Conservation (phyloP, 2,113 vertebrate genomes). For the Turdus rufiventris region DNA sequence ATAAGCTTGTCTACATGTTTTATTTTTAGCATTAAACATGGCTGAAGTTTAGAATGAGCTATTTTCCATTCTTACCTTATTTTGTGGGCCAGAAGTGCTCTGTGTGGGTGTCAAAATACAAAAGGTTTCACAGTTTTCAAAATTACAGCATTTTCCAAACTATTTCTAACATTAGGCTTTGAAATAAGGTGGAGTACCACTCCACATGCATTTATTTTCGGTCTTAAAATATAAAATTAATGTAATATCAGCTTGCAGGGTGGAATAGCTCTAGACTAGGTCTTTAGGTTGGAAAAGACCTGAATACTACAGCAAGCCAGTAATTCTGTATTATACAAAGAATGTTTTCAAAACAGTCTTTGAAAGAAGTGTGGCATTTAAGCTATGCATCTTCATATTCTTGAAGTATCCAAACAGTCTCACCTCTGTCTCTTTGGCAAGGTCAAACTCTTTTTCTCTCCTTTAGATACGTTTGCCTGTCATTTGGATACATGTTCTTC, state of each 20-base stretch:
- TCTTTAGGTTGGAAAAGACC: background rate
- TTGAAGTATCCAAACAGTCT: background rate
- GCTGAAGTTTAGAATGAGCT: background rate
- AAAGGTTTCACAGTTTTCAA: background rate
- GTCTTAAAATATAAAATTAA: background rate
- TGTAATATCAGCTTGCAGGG: background rate
- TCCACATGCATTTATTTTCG: background rate
- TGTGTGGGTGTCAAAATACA: background rate
- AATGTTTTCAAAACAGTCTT: background rate
- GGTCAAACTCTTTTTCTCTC: background rate
- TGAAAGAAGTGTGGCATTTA: background rate
- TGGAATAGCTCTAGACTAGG: background rate
- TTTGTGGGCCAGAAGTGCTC: background rate
- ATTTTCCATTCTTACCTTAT: background rate
- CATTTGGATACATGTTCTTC: background rate
- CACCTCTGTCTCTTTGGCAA: background rate
- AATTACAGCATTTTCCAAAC: background rate
- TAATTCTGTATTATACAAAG: background rate
- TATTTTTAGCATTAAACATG: slow-evolving; percentile 41
- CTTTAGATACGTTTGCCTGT: background rate
- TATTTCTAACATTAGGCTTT: background rate
- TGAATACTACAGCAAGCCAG: background rate
- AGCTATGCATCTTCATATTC: background rate
- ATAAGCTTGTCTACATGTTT: slow-evolving; percentile 36
- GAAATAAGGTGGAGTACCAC: background rate